Evolutionary conservation across 2,797 vertebrate genomes (phyloP).

Genomic region (Acanthopagrus latus): DNA sequence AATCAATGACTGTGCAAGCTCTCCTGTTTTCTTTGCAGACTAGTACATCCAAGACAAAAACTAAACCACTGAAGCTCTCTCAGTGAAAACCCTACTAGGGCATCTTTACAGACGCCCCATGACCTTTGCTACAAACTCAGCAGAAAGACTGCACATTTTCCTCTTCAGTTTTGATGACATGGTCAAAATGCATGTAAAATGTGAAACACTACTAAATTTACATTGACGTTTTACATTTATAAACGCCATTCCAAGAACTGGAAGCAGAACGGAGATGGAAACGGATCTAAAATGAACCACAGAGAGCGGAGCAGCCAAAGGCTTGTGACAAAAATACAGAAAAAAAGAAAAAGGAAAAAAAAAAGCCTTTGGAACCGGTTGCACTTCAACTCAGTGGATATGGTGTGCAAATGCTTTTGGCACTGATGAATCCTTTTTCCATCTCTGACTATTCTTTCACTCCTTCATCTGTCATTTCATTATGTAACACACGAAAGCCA

Average conservation of each 20-base stretch:
- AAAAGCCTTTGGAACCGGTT: constrained; percentile 56
- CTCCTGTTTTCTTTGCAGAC: constrained; percentile 17
- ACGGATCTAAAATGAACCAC: constrained; percentile 52
- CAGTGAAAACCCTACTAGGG: neutral
- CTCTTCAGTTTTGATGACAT: constrained; percentile 27
- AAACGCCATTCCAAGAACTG: constrained; percentile 38
- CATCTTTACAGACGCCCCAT: neutral
- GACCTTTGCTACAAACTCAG: constrained; percentile 30
- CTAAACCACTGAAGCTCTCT: constrained; percentile 4
- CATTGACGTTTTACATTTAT: constrained; percentile 34
- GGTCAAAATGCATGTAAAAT: constrained; percentile 39
- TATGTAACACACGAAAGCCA: constrained; percentile 52
- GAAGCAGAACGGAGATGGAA: constrained; percentile 54
- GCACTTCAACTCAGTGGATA: constrained; percentile 45
- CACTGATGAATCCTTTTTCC: constrained; percentile 57
- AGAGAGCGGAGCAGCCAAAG: constrained; percentile 48
- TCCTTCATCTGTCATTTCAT: constrained; percentile 48
- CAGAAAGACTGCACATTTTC: constrained; percentile 13
- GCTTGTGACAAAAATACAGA: constrained; percentile 55
- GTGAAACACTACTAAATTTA: constrained; percentile 39
- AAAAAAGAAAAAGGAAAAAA: constrained; percentile 38
- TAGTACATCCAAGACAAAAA: neutral
- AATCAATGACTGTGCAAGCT: constrained; percentile 5
- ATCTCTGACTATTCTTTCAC: constrained; percentile 44
- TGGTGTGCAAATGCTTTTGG: constrained; percentile 61